phyloP scores from a whole-genome alignment of 2,888 invertebrate species.

The Horisme vitalbata region DNA sequence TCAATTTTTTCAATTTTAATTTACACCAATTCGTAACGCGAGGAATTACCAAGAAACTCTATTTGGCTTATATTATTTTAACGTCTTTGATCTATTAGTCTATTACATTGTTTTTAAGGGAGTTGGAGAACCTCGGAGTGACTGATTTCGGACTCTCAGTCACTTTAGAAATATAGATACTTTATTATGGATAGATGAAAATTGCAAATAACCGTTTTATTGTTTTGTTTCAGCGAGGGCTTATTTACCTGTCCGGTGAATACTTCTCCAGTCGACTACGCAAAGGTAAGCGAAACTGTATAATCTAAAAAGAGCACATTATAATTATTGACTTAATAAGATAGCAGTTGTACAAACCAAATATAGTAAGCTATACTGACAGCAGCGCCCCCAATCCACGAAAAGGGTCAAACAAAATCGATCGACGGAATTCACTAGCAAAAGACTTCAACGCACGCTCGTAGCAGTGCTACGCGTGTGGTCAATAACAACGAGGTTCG shows the following conservation, averaged over 20 bases:
- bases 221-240: conserved; percentile 83
- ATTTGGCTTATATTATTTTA: too few species aligned
- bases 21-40: too few species aligned
- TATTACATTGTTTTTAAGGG: too few species aligned
- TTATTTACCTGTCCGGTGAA: conserved; percentile 85
- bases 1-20: too few species aligned
- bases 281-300: conserved; percentile 82
- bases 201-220: not conserved
- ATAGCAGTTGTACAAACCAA: not conserved
- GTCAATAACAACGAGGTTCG: conserved; percentile 47
- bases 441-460: conserved; percentile 34
- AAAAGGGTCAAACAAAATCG: conserved; percentile 8
- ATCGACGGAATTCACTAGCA: conserved; percentile 9
- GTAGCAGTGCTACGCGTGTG: conserved; percentile 44
- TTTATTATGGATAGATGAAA: not conserved
- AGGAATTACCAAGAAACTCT: too few species aligned
- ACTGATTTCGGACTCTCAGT: too few species aligned
- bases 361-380: not conserved
- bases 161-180: too few species aligned
- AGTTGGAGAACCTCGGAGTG: too few species aligned
- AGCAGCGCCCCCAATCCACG: conserved; percentile 15
- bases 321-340: not conserved
- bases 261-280: conserved; percentile 84
- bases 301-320: not conserved
- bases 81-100: too few species aligned